These are phyloP conservation scores for Melipona bicolor DNA, from an alignment of 2,888 invertebrate species.

Conservation along the genomic window DNA sequence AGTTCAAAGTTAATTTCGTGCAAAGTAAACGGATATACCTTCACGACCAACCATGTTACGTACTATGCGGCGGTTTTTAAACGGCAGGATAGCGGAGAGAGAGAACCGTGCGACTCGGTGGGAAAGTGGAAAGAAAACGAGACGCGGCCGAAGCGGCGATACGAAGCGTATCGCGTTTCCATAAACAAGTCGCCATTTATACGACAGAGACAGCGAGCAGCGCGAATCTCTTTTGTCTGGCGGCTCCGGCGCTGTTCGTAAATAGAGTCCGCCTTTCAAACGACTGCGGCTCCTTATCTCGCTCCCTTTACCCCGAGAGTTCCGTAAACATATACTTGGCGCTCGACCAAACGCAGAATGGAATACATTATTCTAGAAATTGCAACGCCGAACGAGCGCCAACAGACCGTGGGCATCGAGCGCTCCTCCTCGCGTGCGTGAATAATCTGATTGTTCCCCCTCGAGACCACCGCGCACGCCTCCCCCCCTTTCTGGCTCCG, in stretches of 20 bases:
- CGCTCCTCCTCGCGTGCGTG: neutral
- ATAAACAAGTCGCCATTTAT: slow-evolving; percentile 54
- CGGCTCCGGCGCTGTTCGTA: slow-evolving; percentile 39
- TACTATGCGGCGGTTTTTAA: neutral
- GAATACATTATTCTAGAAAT: slow-evolving; percentile 64
- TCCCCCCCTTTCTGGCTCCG: neutral
- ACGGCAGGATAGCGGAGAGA: neutral
- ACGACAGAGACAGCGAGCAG: slow-evolving; percentile 38
- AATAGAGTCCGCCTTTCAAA: slow-evolving; percentile 50
- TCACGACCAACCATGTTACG: too few species aligned
- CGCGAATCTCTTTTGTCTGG: slow-evolving; percentile 58
- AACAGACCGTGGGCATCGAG: slow-evolving; percentile 11
- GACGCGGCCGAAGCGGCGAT: neutral
- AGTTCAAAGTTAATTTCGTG: too few species aligned
- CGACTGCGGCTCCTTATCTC: slow-evolving; percentile 46
- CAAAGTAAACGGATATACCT: too few species aligned
- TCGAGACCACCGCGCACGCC: neutral
- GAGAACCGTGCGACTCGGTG: neutral
- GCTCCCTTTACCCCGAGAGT: slow-evolving; percentile 60
- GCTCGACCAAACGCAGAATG: slow-evolving; percentile 65
- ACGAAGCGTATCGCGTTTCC: slow-evolving; percentile 50
- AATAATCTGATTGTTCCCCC: slow-evolving; percentile 18
- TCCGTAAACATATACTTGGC: slow-evolving; percentile 79
- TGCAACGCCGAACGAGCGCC: slow-evolving; percentile 33
- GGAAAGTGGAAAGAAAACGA: neutral